These are phyloP conservation scores for Agraylea sexmaculata DNA, from an alignment of 1,140 invertebrate genomes.

Conservation along the genomic window DNA sequence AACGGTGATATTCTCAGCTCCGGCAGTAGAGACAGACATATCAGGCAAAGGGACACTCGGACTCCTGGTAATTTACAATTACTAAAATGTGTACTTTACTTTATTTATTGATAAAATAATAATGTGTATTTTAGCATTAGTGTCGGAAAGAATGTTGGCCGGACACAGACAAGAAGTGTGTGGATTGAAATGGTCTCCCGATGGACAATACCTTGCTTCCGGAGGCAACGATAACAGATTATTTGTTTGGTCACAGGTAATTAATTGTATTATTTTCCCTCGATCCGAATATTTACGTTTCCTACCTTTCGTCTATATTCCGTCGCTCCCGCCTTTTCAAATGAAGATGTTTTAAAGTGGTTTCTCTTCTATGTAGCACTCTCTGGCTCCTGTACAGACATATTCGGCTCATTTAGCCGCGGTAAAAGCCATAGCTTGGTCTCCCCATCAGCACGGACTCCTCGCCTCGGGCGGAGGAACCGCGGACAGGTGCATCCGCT, in stretches of 20 bases:
- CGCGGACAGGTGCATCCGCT: constrained; percentile 93
- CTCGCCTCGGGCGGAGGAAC: constrained; percentile 96
- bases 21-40: constrained; percentile 88
- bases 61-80: constrained; percentile 52
- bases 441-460: constrained; percentile 96
- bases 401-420: constrained; percentile 97
- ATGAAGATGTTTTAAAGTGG: constrained; percentile 1
- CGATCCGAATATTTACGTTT: too few species aligned
- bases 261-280: too few species aligned
- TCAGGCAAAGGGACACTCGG: constrained; percentile 89
- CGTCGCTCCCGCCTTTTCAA: too few species aligned
- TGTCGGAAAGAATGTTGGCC: constrained; percentile 65
- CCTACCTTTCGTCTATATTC: too few species aligned
- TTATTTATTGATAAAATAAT: not conserved
- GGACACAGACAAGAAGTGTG: constrained; percentile 97
- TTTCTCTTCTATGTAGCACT: constrained; percentile 43
- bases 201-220: constrained; percentile 94
- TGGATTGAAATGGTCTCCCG: constrained; percentile 98
- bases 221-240: constrained; percentile 98
- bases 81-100: not conserved
- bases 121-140: constrained; percentile 35
- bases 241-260: constrained; percentile 88
- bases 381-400: constrained; percentile 80
- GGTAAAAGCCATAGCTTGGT: constrained; percentile 99
- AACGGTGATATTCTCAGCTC: constrained; percentile 95